A percentile compares a stretch with the other conserved stretches of the same genome.
Conservation (phyloP, 2,888 invertebrate species). For the Ichneumoninae sp. region DNA sequence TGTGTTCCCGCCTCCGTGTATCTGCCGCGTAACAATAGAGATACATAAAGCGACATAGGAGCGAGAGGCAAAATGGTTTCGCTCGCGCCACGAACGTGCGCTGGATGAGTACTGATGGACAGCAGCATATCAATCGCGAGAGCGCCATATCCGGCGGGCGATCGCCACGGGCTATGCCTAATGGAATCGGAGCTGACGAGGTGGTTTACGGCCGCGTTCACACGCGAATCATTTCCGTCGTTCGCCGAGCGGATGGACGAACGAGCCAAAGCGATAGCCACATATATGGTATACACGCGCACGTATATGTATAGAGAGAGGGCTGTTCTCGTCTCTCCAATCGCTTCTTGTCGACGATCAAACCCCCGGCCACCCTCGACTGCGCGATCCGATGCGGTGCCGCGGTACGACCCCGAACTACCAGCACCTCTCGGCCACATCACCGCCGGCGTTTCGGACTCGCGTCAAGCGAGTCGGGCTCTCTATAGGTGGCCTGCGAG, state of each 20-base stretch:
- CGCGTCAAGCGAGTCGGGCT: conserved; percentile 10
- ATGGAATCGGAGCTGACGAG: conserved; percentile 70
- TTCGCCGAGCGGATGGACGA: conserved; percentile 58
- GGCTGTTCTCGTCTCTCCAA: conserved; percentile 49
- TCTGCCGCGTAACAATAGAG: conserved; percentile 69
- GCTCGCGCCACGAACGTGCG: conserved; percentile 39
- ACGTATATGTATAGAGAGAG: conserved; percentile 1
- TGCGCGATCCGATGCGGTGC: conserved; percentile 15
- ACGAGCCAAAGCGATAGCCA: conserved; percentile 16
- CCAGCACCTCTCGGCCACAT: conserved; percentile 40
- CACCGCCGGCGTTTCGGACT: conserved; percentile 35
- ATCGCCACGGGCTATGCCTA: conserved; percentile 70
- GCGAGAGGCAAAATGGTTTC: conserved; percentile 27
- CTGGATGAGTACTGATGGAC: conserved; percentile 61
- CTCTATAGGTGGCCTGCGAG: conserved; percentile 3
- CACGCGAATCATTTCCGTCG: conserved; percentile 72
- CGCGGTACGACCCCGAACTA: conserved; percentile 42
- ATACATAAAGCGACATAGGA: conserved; percentile 62
- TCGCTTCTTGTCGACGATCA: conserved; percentile 69
- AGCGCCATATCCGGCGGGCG: conserved; percentile 66
- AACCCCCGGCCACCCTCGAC: conserved; percentile 44
- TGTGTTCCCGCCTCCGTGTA: conserved; percentile 7
- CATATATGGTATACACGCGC: no score
- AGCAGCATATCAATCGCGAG: conserved; percentile 69
- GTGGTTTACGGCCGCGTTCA: conserved; percentile 71